phyloP scores from a whole-genome alignment of 2,113 vertebrate genomes.

The Gulo gulo region DNA sequence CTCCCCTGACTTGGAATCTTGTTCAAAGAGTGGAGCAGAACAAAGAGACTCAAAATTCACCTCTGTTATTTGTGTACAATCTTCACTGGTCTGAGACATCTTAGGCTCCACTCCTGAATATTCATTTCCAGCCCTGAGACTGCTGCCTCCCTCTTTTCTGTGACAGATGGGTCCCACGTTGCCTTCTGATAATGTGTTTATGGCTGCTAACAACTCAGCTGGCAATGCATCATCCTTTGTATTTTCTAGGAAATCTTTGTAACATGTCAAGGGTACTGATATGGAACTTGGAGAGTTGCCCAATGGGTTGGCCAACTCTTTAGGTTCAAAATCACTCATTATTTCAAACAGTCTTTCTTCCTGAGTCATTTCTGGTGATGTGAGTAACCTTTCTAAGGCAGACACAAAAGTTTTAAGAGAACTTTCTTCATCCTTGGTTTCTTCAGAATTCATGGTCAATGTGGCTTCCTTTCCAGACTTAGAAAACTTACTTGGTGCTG shows the following conservation, averaged over 20 bases:
- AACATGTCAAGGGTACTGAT: not conserved
- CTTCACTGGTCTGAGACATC: constrained; percentile 44
- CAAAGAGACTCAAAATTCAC: constrained; percentile 40
- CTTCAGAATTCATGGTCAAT: not conserved
- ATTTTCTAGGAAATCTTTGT: constrained; percentile 31
- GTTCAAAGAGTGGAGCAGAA: constrained; percentile 37
- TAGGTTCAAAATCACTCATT: constrained; percentile 48
- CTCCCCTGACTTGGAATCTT: constrained; percentile 32
- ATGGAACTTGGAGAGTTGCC: constrained; percentile 51
- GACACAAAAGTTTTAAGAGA: constrained; percentile 46
- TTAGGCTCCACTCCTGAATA: constrained; percentile 16
- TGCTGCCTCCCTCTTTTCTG: not conserved
- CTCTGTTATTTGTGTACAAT: constrained; percentile 66
- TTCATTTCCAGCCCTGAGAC: not conserved
- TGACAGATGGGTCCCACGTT: not conserved
- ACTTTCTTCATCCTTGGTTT: constrained; percentile 53
- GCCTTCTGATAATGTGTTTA: constrained; percentile 68
- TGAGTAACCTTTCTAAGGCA: constrained; percentile 50
- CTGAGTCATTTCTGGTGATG: constrained; percentile 40
- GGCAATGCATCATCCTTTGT: constrained; percentile 58
- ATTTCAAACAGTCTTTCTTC: constrained; percentile 26
- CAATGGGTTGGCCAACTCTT: constrained; percentile 46
- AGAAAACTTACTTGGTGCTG: constrained; percentile 20
- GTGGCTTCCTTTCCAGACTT: constrained; percentile 38
- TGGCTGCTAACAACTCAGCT: constrained; percentile 51